These are phyloP conservation scores for Linurgus olivaceus DNA, from an alignment of 2,797 vertebrate species.

Conservation along the genomic window DNA sequence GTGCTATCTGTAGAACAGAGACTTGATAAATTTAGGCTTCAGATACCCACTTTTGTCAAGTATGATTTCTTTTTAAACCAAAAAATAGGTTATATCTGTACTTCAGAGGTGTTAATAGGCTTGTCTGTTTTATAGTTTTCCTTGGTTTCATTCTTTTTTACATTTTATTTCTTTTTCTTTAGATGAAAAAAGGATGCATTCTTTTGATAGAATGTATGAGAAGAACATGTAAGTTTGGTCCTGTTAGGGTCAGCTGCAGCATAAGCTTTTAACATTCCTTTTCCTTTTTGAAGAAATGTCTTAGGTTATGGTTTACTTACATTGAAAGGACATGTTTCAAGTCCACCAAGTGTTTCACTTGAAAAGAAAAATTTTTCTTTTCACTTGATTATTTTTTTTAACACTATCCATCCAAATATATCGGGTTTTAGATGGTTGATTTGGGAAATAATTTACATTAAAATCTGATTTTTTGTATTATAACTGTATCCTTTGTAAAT, in stretches of 20 bases:
- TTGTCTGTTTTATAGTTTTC: not conserved
- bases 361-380: not conserved
- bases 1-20: not conserved
- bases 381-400: not conserved
- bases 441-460: conserved; percentile 60
- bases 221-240: not conserved
- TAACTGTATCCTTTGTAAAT: conserved; percentile 37
- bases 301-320: not conserved
- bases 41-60: not conserved
- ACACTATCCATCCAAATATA: conserved; percentile 28
- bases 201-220: not conserved
- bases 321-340: not conserved
- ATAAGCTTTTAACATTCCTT: not conserved
- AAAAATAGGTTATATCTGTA: not conserved
- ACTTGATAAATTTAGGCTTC: conserved; percentile 10
- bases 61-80: not conserved
- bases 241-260: not conserved
- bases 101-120: not conserved
- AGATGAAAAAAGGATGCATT: not conserved
- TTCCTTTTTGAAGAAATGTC: not conserved
- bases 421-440: conserved; percentile 49
- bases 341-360: not conserved
- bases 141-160: not conserved
- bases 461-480: conserved; percentile 5
- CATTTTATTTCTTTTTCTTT: not conserved